Conservation (phyloP, 1,140 invertebrate genomes). For the Drosophila orosa region DNA sequence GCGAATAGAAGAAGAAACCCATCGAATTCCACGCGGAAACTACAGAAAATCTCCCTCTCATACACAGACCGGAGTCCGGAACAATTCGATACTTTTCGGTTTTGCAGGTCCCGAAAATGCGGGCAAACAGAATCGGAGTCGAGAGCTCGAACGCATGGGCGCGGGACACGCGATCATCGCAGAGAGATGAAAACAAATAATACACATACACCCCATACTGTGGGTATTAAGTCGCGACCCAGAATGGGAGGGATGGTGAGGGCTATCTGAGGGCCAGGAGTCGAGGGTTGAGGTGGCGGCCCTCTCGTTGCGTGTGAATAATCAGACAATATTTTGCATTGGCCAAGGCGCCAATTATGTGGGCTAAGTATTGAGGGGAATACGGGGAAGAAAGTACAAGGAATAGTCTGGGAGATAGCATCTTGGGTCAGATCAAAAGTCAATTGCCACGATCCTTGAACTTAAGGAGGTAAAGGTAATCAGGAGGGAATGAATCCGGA, state of each 20-base stretch:
- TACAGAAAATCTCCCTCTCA: conserved; percentile 49
- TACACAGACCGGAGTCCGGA: conserved; percentile 15
- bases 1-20: conserved; percentile 37
- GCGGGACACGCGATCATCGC: conserved; percentile 66
- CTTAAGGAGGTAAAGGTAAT: conserved; percentile 26
- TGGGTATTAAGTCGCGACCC: conserved; percentile 45
- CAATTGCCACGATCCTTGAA: conserved; percentile 53
- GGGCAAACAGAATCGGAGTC: conserved; percentile 63
- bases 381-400: conserved; percentile 1
- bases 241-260: conserved; percentile 38
- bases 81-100: conserved; percentile 78
- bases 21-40: conserved; percentile 49
- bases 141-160: conserved; percentile 39
- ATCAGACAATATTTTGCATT: conserved; percentile 74
- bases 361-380: conserved; percentile 39
- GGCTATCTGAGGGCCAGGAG: conserved; percentile 22
- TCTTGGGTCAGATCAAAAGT: conserved; percentile 65
- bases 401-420: conserved; percentile 37
- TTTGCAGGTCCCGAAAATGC: conserved; percentile 71
- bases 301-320: conserved; percentile 64
- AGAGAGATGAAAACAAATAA: conserved; percentile 54
- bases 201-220: conserved; percentile 57
- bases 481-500: neutral
- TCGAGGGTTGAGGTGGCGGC: conserved; percentile 1
- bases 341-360: conserved; percentile 72